Evolutionary conservation across 2,797 vertebrate genomes (phyloP), one percentile per base, ranked within the genome.

Genomic region (Oreonectes daqikongensis): DNA sequence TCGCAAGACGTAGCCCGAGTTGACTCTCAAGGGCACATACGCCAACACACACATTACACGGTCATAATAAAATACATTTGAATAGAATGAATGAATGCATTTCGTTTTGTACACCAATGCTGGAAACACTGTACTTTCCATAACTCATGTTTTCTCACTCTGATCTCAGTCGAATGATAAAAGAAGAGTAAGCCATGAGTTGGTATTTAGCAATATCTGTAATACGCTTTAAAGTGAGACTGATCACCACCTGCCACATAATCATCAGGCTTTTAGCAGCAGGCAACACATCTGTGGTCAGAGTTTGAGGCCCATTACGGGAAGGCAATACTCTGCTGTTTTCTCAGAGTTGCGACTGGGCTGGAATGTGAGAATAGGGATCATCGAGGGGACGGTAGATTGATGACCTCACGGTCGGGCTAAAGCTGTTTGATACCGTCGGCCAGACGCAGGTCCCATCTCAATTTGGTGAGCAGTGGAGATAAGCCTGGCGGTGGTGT

Each of bases 371-470:
- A 50, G 63, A 15, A 55, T 69, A 55, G 44, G 67, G 61, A 79
- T 55, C 44, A 69, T 77, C 42, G 15, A 64, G 68, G 75, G 32
- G 68, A 35, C 7, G 35, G 30, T n/a, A 77, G 92, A 93, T 91
- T 83, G 88, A 92, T 91, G 86, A 65, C 83, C 84, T 87, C 86
- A 88, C 83, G 44, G 53, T 80, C 48, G 44, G 76, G 79, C 80
- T 81, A 89, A 90, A 89, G 86, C 87, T 85, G 77, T 81, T 89
- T 90, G 88, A 93, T 90, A 87, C 86, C 87, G 66, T 85, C 85
- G 85, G 84, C 79, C 40, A 81, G 85, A 32, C 73, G 79, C 83
- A 85, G 87, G 85, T 93, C 92, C 92, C 91, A 87, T 83, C 86
- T 92, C 88, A 93, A 92, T 93, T 90, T 92, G 85, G 78, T 84